Percentiles rank a stretch among this genome's conserved stretches.
Conservation (phyloP, 2,888 invertebrate genomes). For the Tethea ocularis region DNA sequence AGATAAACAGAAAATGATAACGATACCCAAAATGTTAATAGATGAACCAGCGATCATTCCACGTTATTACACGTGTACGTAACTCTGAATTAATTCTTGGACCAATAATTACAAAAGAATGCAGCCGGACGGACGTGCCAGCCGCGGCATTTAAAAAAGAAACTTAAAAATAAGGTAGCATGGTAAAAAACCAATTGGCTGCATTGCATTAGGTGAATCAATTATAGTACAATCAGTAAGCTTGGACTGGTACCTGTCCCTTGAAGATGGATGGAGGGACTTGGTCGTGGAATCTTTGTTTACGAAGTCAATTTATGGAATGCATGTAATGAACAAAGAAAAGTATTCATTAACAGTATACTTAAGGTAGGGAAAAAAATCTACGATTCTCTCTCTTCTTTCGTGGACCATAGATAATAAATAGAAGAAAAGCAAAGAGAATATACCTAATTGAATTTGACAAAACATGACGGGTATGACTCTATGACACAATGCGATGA, state of each 20-base stretch:
- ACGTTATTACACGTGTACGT: constrained; percentile 48
- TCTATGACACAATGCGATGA: too few species aligned
- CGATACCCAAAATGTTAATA: too few species aligned
- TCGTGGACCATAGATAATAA: too few species aligned
- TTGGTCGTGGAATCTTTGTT: not conserved
- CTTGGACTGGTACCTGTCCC: constrained; percentile 49
- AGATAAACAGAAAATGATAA: too few species aligned
- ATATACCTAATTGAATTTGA: too few species aligned
- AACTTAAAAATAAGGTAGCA: constrained; percentile 43
- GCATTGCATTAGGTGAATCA: constrained; percentile 53
- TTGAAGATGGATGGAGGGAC: constrained; percentile 28
- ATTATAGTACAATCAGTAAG: constrained; percentile 60
- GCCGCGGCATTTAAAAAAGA: constrained; percentile 36
- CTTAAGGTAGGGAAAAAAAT: too few species aligned
- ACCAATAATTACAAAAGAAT: constrained; percentile 64
- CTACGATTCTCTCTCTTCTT: too few species aligned
- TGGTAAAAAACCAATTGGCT: constrained; percentile 55
- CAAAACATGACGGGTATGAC: too few species aligned
- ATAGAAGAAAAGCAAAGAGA: too few species aligned
- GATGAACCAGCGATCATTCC: constrained; percentile 23
- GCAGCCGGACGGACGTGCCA: constrained; percentile 41
- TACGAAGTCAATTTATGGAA: not conserved
- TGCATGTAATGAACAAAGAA: not conserved
- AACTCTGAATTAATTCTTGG: constrained; percentile 55
- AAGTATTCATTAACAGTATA: not conserved